A percentile compares a stretch with the other conserved stretches of the same genome.
phyloP scores from a whole-genome alignment of 1,140 invertebrate genomes.

The Drosophila tani region DNA sequence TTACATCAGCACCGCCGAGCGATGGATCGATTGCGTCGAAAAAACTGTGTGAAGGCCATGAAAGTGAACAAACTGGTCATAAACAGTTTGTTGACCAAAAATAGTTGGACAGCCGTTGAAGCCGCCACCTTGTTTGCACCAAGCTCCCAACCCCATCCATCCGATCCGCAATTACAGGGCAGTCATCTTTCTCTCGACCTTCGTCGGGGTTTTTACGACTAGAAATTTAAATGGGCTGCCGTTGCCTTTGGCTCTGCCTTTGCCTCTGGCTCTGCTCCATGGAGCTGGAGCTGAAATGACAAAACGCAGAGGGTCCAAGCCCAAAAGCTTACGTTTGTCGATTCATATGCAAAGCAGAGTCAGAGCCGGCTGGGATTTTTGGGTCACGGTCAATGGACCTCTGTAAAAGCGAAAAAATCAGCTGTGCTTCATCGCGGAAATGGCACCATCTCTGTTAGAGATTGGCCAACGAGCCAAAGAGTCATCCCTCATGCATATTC shows the following conservation, averaged over 20 bases:
- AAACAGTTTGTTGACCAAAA: constrained; percentile 81
- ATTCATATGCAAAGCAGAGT: constrained; percentile 70
- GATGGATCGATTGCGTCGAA: constrained; percentile 51
- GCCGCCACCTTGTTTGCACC: constrained; percentile 30
- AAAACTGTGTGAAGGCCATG: constrained; percentile 82
- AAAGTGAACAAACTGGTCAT: constrained; percentile 80
- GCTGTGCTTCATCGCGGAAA: constrained; percentile 46
- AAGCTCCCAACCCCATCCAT: constrained; percentile 3
- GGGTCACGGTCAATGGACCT: constrained; percentile 80
- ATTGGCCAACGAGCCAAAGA: constrained; percentile 39
- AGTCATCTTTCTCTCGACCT: constrained; percentile 68
- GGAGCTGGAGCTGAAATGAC: constrained; percentile 21
- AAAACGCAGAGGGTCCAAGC: constrained; percentile 19
- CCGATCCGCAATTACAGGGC: constrained; percentile 48
- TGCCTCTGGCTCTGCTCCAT: too few species aligned
- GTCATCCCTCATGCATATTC: constrained; percentile 32
- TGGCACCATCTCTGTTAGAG: constrained; percentile 40
- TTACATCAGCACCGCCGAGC: constrained; percentile 24
- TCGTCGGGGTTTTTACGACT: constrained; percentile 57
- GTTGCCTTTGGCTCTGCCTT: background rate
- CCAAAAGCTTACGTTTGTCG: constrained; percentile 8
- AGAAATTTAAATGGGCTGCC: constrained; percentile 64
- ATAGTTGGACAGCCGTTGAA: constrained; percentile 21
- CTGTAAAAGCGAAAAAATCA: constrained; percentile 42
- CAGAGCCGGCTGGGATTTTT: constrained; percentile 52